Conservation (phyloP, 2,888 invertebrate genomes). For the Drosophila quinaria region DNA sequence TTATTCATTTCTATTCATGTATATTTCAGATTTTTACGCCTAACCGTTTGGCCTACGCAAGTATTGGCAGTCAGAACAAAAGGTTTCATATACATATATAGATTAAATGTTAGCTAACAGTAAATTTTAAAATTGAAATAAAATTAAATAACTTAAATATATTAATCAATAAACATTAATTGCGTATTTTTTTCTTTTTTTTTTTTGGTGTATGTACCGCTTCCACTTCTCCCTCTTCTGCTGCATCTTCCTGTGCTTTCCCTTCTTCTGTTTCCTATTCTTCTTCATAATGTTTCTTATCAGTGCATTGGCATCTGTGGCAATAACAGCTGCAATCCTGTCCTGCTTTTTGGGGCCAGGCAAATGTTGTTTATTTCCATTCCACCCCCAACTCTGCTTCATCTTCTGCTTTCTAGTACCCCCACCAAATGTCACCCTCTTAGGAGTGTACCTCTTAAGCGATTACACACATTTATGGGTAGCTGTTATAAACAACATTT, state of each 20-base stretch:
- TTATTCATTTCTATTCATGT: no score
- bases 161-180: no score
- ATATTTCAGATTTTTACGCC: no score
- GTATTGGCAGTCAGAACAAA: no score
- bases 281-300: slow-evolving; percentile 50
- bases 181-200: no score
- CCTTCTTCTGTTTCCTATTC: not conserved
- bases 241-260: not conserved
- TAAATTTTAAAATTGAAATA: no score
- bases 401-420: not conserved
- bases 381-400: not conserved
- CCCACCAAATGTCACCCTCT: not conserved
- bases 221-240: not conserved
- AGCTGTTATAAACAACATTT: slow-evolving; percentile 54
- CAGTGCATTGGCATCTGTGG: slow-evolving; percentile 98
- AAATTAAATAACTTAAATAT: no score
- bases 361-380: slow-evolving; percentile 64
- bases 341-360: slow-evolving; percentile 38
- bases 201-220: not conserved
- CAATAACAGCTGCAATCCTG: slow-evolving; percentile 96
- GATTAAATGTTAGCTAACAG: no score
- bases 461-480: slow-evolving; percentile 68
- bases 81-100: no score
- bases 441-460: slow-evolving; percentile 39
- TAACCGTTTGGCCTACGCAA: no score